Conservation (phyloP, 2,888 invertebrate genomes). For the Drosophila paramelanica region DNA sequence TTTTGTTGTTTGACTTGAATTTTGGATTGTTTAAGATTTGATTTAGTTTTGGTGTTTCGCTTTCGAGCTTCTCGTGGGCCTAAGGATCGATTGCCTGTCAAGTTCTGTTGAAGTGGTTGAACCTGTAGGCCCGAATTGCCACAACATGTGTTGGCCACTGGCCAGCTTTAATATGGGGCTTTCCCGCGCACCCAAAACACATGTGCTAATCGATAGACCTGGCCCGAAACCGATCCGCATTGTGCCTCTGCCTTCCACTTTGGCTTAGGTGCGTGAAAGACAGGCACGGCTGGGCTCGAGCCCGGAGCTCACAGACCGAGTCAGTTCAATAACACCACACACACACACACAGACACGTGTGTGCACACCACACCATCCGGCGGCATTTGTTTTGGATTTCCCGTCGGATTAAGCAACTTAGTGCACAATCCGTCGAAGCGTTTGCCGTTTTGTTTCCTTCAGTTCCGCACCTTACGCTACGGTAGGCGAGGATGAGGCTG, state of each 20-base stretch:
- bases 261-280: conserved; percentile 43
- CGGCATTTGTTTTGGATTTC: conserved; percentile 77
- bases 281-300: conserved; percentile 43
- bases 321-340: conserved; percentile 69
- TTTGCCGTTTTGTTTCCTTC: conserved; percentile 43
- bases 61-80: no score
- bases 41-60: no score
- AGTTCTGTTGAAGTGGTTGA: conserved; percentile 39
- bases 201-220: conserved; percentile 29
- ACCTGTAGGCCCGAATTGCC: conserved; percentile 51
- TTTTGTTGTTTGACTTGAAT: no score
- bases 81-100: conserved; percentile 2
- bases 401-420: conserved; percentile 78
- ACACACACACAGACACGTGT: not conserved
- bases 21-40: no score
- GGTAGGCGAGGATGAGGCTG: no score
- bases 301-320: conserved; percentile 17
- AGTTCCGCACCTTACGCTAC: conserved; percentile 44
- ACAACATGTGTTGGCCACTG: conserved; percentile 61
- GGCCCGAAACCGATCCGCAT: conserved; percentile 35
- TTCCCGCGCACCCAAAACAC: conserved; percentile 59
- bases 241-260: conserved; percentile 55
- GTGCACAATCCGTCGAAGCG: conserved; percentile 63
- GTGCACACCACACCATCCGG: conserved; percentile 39
- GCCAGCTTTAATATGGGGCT: conserved; percentile 73